Evolutionary conservation across 2,888 invertebrate species (phyloP).

Genomic region (Agriopis leucophaearia): DNA sequence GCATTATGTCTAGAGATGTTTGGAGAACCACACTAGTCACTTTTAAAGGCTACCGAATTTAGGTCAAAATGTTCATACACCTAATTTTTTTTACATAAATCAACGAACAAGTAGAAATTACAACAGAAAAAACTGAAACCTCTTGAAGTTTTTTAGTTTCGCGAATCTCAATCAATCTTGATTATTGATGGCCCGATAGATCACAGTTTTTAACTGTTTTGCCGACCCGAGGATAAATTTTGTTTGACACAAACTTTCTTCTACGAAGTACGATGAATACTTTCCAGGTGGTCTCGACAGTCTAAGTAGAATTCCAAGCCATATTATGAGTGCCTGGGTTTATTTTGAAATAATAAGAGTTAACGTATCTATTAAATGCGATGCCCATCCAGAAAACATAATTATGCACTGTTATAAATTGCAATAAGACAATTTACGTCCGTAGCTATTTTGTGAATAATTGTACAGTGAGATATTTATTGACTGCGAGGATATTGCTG

Average conservation of each 20-base stretch:
- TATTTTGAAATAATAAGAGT: too few relatives aligned
- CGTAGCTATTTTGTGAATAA: constrained; percentile 1
- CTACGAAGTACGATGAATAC: constrained; percentile 46
- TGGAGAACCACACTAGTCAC: constrained; percentile 52
- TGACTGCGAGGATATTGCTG: constrained; percentile 9
- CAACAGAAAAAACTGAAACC: constrained; percentile 3
- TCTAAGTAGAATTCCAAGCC: too few relatives aligned
- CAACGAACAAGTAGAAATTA: background rate
- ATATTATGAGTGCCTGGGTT: too few relatives aligned
- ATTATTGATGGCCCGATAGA: constrained; percentile 33
- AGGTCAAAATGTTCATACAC: too few relatives aligned
- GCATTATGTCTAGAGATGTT: constrained; percentile 48
- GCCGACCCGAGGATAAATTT: constrained; percentile 39
- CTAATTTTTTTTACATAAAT: background rate
- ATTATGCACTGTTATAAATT: background rate
- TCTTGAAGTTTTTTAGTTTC: constrained; percentile 4
- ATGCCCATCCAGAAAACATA: background rate
- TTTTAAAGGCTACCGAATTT: constrained; percentile 14
- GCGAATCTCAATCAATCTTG: constrained; percentile 29
- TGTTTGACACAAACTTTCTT: constrained; percentile 43
- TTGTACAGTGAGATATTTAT: constrained; percentile 16
- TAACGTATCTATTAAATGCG: too few relatives aligned
- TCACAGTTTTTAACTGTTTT: constrained; percentile 38
- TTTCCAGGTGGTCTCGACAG: constrained; percentile 39
- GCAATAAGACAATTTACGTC: constrained; percentile 1